Conservation (phyloP, 2,888 invertebrate genomes). For the Mesoligia furuncula region DNA sequence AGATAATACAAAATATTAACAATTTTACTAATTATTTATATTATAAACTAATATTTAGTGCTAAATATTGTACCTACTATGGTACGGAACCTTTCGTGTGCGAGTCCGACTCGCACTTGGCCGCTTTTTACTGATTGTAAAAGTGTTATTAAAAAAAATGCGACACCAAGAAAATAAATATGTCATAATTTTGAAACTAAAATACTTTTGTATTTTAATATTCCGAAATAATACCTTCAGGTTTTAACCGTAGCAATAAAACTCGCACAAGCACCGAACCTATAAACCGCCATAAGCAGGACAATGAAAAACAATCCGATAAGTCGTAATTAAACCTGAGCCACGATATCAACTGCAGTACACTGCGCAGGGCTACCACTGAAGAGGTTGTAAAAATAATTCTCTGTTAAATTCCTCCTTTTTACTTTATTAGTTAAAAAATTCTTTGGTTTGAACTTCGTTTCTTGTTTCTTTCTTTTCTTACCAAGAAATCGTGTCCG, state of each 20-base stretch:
- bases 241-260: constrained; percentile 52
- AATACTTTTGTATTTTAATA: background rate
- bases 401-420: background rate
- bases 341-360: constrained; percentile 68
- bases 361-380: constrained; percentile 66
- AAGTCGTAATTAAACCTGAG: constrained; percentile 73
- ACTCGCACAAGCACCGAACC: constrained; percentile 46
- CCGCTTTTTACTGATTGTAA: background rate
- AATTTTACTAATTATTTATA: too few relatives aligned
- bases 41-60: background rate
- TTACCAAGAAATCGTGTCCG: too few relatives aligned
- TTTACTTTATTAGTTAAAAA: too few relatives aligned
- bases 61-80: background rate
- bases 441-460: too few relatives aligned
- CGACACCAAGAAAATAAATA: background rate
- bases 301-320: constrained; percentile 76
- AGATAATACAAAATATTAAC: too few relatives aligned
- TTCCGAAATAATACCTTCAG: constrained; percentile 32
- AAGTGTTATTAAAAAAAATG: constrained; percentile 7
- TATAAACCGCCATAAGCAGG: constrained; percentile 63
- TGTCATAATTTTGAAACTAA: background rate
- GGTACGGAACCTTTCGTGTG: background rate
- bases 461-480: too few relatives aligned
- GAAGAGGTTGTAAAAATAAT: rapidly evolving
- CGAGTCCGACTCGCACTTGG: background rate